Evolutionary conservation across 2,797 vertebrate species (phyloP), one percentile per base, ranked within the genome.

Genomic region (Ptychadena robeensis): DNA sequence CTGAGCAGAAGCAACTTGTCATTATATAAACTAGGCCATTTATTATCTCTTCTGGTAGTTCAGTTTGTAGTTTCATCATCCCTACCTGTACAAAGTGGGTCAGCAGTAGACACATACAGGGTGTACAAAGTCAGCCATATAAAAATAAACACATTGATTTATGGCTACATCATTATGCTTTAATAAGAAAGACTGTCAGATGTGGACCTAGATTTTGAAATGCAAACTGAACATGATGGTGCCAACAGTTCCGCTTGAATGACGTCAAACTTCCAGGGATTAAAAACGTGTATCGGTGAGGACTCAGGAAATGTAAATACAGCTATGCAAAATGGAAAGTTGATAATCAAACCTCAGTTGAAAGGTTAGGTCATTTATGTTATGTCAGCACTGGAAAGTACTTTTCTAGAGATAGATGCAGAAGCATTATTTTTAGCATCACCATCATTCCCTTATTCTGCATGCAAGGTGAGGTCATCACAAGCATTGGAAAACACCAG

Each of bases 251-350:
- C 15, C 53, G 38, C 65, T 44, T 14, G 10, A 25, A 75, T 68
- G 65, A 40, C 1, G 38, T 44, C 11, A 31, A 14, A 48, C 32
- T 44, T 28, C 9, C 30, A 31, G 5, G 31, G 30, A 14, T 25
- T 53, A 78, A 30, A 67, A 78, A 32, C 31, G 22, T 30, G 15
- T 44, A 53, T 14, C 40, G 18, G 63, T 27, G 27, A 78, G 38
- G 37, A 25, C 63, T 22, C 73, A 64, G 74, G 64, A 68, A 68
- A 57, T 66, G 48, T 68, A 68, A 48, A 67, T 65, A 38, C 30
- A 34, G 38, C 31, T 31, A 37, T 48, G n/a, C 27, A 65, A 53
- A 48, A 65, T 78, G 37, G 75, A 78, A 78, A 48, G 65, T 64
- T 53, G 75, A 67, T 78, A 48, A 53, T 32, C 38, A 53, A 14